These are phyloP conservation scores for Colletes latitarsis DNA, from an alignment of 1,140 invertebrate genomes.

Conservation along the genomic window DNA sequence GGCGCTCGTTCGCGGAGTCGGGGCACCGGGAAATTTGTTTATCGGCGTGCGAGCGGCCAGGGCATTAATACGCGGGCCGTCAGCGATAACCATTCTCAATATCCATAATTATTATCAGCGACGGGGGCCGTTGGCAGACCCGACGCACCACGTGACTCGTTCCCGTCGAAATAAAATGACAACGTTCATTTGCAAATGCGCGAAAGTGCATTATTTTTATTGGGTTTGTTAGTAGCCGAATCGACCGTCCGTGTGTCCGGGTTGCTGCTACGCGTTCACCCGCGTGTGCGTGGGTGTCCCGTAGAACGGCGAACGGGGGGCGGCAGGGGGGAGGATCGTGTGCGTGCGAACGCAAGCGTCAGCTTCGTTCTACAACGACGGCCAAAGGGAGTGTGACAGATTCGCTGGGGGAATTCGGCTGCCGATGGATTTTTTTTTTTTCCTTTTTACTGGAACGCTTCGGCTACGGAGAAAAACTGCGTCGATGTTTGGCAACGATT, in stretches of 20 bases:
- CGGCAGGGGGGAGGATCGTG: slow-evolving; percentile 16
- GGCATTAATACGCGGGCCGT: slow-evolving; percentile 71
- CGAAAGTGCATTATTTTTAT: slow-evolving; percentile 76
- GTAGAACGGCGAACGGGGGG: neutral
- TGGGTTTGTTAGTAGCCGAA: slow-evolving; percentile 71
- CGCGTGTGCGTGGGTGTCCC: neutral
- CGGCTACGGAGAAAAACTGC: slow-evolving; percentile 51
- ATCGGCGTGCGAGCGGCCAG: slow-evolving; percentile 54
- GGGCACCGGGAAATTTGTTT: slow-evolving; percentile 67
- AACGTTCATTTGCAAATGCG: slow-evolving; percentile 75
- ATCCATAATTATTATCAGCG: slow-evolving; percentile 75
- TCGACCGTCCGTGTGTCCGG: slow-evolving; percentile 35
- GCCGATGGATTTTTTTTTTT: slow-evolving; percentile 55
- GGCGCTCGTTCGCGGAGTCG: slow-evolving; percentile 32
- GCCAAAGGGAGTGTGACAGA: slow-evolving; percentile 55
- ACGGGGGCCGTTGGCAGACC: slow-evolving; percentile 61
- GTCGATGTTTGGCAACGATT: slow-evolving; percentile 60
- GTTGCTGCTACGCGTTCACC: neutral
- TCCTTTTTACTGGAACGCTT: too few species aligned
- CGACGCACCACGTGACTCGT: slow-evolving; percentile 60
- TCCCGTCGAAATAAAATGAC: slow-evolving; percentile 72
- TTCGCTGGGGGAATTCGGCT: slow-evolving; percentile 51
- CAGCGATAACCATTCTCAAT: slow-evolving; percentile 76
- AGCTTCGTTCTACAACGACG: slow-evolving; percentile 48
- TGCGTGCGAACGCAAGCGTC: slow-evolving; percentile 28